Conservation (phyloP, 2,888 invertebrate species). For the Aphrophora alni region DNA sequence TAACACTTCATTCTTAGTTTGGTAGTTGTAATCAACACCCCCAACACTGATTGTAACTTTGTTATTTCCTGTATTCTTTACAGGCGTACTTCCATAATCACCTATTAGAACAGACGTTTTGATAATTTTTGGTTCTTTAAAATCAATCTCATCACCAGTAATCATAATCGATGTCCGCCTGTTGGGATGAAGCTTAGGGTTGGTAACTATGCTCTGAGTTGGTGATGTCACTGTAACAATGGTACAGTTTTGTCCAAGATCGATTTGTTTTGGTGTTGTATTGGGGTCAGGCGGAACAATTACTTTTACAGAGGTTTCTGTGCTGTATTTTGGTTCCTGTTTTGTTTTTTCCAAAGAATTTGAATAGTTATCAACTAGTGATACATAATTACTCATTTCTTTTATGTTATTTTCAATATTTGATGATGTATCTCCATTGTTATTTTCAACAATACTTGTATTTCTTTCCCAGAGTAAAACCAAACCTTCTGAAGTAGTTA, state of each 20-base stretch:
- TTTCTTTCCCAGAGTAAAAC: slow-evolving; percentile 26
- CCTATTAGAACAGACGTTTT: slow-evolving; percentile 48
- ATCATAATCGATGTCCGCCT: slow-evolving; percentile 71
- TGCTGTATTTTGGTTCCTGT: background rate
- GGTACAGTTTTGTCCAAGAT: slow-evolving; percentile 44
- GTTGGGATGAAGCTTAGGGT: slow-evolving; percentile 16
- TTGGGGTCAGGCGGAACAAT: slow-evolving; percentile 26
- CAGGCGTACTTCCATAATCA: slow-evolving; percentile 19
- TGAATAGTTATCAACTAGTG: background rate
- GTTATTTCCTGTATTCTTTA: slow-evolving; percentile 50
- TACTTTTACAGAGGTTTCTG: slow-evolving; percentile 33
- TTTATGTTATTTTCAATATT: slow-evolving; percentile 16
- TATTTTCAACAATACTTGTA: slow-evolving; percentile 2
- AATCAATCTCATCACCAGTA: slow-evolving; percentile 65
- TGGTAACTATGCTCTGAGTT: slow-evolving; percentile 31
- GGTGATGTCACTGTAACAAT: slow-evolving; percentile 44
- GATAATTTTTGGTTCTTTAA: slow-evolving; percentile 18
- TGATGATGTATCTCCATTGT: slow-evolving; percentile 11
- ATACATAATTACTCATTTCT: background rate
- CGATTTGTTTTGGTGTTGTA: slow-evolving; percentile 26
- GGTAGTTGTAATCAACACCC: slow-evolving; percentile 44
- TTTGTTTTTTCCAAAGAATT: background rate
- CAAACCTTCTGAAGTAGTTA: background rate
- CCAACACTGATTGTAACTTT: slow-evolving; percentile 61
- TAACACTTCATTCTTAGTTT: slow-evolving; percentile 17